phyloP scores from a whole-genome alignment of 2,888 invertebrate species.

The Ophioninae sp. region DNA sequence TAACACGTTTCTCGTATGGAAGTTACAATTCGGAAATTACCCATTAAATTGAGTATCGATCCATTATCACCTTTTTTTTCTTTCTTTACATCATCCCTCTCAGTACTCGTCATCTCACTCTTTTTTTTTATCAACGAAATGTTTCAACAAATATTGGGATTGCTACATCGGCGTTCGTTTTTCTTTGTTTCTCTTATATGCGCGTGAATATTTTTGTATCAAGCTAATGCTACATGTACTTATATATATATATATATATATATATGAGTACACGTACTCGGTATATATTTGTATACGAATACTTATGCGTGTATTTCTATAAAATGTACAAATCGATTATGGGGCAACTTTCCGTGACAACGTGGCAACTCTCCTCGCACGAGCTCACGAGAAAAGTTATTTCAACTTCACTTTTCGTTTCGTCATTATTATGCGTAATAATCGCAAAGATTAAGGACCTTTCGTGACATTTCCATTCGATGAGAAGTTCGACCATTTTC shows the following conservation, averaged over 20 bases:
- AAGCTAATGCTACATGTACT: slow-evolving; percentile 36
- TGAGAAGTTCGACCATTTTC: neutral
- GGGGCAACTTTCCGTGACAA: neutral
- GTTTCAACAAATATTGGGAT: slow-evolving; percentile 29
- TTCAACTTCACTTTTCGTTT: slow-evolving; percentile 8
- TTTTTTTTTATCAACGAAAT: slow-evolving; percentile 25
- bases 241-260: neutral
- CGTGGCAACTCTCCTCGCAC: slow-evolving; percentile 35
- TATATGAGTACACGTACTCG: slow-evolving; percentile 20
- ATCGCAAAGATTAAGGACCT: slow-evolving; percentile 1
- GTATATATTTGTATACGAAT: slow-evolving; percentile 32
- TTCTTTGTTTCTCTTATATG: slow-evolving; percentile 30
- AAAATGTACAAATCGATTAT: slow-evolving; percentile 65
- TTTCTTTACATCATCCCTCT: slow-evolving; percentile 9
- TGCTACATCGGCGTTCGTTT: slow-evolving; percentile 24
- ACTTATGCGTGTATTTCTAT: slow-evolving; percentile 51
- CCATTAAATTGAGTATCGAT: slow-evolving; percentile 60
- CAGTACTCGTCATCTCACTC: slow-evolving; percentile 31
- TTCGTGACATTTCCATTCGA: neutral
- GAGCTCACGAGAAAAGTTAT: slow-evolving; percentile 4
- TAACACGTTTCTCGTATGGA: slow-evolving; percentile 52
- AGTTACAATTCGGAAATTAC: slow-evolving; percentile 61
- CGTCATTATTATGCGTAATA: slow-evolving; percentile 23
- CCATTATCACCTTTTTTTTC: slow-evolving; percentile 58
- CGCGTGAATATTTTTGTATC: slow-evolving; percentile 45